Percentiles rank a stretch among this genome's conserved stretches.
Conservation (phyloP, 2,888 invertebrate genomes). For the Drosophila formosana region DNA sequence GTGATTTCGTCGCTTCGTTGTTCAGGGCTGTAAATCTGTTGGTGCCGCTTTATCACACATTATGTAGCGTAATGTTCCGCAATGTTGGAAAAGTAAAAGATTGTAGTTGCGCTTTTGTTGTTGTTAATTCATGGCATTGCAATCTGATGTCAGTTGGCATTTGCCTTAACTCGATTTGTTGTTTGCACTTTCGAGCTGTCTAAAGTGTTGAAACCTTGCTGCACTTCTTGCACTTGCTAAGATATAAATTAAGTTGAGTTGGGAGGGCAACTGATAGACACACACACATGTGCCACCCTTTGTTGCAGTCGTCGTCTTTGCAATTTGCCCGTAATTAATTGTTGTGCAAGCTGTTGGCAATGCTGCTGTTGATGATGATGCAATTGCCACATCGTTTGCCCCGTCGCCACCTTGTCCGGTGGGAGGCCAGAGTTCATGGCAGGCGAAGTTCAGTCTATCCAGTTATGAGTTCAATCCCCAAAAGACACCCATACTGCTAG, state of each 20-base stretch:
- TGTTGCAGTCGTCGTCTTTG: slow-evolving; percentile 25
- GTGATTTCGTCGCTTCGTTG: slow-evolving; percentile 28
- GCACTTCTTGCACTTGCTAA: slow-evolving; percentile 28
- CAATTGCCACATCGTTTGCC: slow-evolving; percentile 41
- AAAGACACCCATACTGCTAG: not conserved
- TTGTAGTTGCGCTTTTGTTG: not conserved
- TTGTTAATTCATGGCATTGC: slow-evolving; percentile 16
- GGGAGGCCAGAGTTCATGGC: slow-evolving; percentile 32
- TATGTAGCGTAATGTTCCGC: slow-evolving; percentile 6
- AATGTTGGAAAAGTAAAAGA: not conserved
- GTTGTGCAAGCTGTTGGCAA: slow-evolving; percentile 48
- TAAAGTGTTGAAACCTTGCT: slow-evolving; percentile 32
- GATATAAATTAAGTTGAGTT: not conserved
- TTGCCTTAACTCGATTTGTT: slow-evolving; percentile 38
- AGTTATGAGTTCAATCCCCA: slow-evolving; percentile 21
- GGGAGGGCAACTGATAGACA: too few relatives aligned
- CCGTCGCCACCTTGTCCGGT: not conserved
- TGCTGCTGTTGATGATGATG: slow-evolving; percentile 44
- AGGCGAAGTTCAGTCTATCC: slow-evolving; percentile 36
- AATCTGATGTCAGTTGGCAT: slow-evolving; percentile 45
- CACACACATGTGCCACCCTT: slow-evolving; percentile 4
- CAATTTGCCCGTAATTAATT: slow-evolving; percentile 57
- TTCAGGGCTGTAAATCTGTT: slow-evolving; percentile 4
- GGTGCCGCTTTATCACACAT: not conserved
- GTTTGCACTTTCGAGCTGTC: slow-evolving; percentile 30